Conservation (phyloP, 2,888 invertebrate genomes). For the Lymantria monacha region DNA sequence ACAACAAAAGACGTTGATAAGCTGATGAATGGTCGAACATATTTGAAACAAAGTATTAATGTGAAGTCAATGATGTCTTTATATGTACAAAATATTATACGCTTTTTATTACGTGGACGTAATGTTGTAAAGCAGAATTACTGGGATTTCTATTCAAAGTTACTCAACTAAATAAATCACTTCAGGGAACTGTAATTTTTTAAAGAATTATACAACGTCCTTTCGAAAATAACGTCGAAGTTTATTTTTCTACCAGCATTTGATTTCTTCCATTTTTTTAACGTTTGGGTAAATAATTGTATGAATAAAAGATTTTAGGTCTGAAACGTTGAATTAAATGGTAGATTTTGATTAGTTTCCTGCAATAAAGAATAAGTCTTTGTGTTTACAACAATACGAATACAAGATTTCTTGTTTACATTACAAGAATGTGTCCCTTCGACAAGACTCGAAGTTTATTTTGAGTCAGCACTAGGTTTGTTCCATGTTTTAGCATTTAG, state of each 20-base stretch:
- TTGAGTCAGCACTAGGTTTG: too few species aligned
- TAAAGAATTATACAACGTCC: neutral
- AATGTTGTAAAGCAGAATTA: neutral
- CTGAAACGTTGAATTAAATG: constrained; percentile 32
- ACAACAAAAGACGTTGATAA: too few species aligned
- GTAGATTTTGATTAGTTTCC: neutral
- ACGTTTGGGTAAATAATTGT: constrained; percentile 29
- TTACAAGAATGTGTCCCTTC: too few species aligned
- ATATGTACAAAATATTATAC: too few species aligned
- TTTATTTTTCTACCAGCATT: constrained; percentile 32
- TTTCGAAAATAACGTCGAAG: constrained; percentile 15
- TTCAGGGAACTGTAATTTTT: constrained; percentile 12
- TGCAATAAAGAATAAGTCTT: too few species aligned
- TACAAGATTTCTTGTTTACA: too few species aligned
- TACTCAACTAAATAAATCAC: constrained; percentile 9
- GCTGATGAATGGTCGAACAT: too few species aligned
- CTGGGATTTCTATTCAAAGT: constrained; percentile 7
- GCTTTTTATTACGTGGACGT: neutral
- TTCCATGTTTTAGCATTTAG: too few species aligned
- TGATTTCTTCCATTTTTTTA: constrained; percentile 32
- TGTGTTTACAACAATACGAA: too few species aligned
- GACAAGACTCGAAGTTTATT: too few species aligned
- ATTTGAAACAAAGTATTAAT: too few species aligned
- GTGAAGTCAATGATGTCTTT: too few species aligned
- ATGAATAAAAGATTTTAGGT: constrained; percentile 51